Base-by-base conservation (phyloP, 2,113 vertebrate species). In the Psilopsiagon aurifrons region DNA sequence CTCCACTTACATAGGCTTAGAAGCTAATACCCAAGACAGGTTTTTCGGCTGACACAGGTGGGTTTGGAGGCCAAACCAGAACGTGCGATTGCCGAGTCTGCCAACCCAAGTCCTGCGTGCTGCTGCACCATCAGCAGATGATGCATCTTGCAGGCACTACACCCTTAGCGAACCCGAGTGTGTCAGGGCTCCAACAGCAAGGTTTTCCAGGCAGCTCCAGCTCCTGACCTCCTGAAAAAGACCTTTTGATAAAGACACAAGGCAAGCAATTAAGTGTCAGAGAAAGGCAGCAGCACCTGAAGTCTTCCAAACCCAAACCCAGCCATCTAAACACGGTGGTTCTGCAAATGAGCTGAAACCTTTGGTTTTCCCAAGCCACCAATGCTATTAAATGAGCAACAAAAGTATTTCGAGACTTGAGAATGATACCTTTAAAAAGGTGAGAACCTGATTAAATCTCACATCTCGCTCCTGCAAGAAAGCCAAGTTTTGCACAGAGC, bases 1-100 rank as follows among this genome's bases (percentile, higher is more conserved):
- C 33, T 22, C 57, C 11, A n/a, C 54, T 51, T 29, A 22, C n/a
- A 13, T 3, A 13, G 19, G 28, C 35, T 46, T 29, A 78, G 27
- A 46, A 64, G 57, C 37, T 25, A n/a, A 3, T 0, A 4, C 0
- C 8, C 1, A 47, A 57, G 71, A 33, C 31, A 19, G 23, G 44
- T 29, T 60, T 49, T 67, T 35, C 15, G 60, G 16, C 33, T 46
- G 37, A n/a, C 31, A 44, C 10, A 27, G 37, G 52, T 24, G n/a
- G 54, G 35, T 24, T 55, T 68, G 13, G 49, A 76, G 31, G 83
- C 41, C 62, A 71, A 81, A 52, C 12, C 51, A 6, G 28, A 37
- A 51, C 0, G 6, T 1, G 1, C 4, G 11, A n/a, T 4, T 33
- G 31, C 41, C 3, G n/a, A 41, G 41, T 1, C 52, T 35, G 25